Conservation (phyloP, 1,140 invertebrate species). For the Hycleus cichorii region DNA sequence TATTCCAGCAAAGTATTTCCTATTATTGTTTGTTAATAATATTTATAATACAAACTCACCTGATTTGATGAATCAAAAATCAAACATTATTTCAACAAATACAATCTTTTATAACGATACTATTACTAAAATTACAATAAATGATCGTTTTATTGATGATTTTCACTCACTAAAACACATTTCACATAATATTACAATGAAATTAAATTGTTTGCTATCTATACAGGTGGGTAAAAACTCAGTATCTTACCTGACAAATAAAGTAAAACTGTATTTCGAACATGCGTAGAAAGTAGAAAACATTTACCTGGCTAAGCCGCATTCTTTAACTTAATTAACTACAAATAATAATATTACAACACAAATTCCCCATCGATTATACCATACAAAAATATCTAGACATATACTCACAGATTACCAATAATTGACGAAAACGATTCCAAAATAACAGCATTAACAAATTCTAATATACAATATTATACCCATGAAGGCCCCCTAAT, state of each 20-base stretch:
- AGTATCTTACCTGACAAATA: slow-evolving; percentile 24
- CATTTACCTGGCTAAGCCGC: slow-evolving; percentile 20
- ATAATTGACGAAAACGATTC: too few relatives aligned
- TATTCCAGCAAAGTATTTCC: neutral
- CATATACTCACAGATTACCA: too few relatives aligned
- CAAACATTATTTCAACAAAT: too few relatives aligned
- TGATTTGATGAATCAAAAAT: neutral
- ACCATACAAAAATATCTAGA: too few relatives aligned
- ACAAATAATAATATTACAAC: too few relatives aligned
- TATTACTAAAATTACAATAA: too few relatives aligned
- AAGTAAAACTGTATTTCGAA: slow-evolving; percentile 19
- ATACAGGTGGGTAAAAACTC: slow-evolving; percentile 14
- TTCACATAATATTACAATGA: slow-evolving; percentile 15
- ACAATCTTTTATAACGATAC: too few relatives aligned
- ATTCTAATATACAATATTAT: too few relatives aligned
- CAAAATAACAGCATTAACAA: too few relatives aligned
- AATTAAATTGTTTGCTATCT: slow-evolving; percentile 17
- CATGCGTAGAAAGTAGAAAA: slow-evolving; percentile 25
- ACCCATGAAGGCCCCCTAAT: too few relatives aligned
- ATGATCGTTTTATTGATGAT: neutral
- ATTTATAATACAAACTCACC: neutral
- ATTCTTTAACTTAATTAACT: slow-evolving; percentile 8
- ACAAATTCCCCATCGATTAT: too few relatives aligned
- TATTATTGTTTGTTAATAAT: neutral
- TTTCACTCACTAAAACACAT: slow-evolving; percentile 10